Conservation (phyloP, 2,113 vertebrate species). For the Amblyornis subalaris region DNA sequence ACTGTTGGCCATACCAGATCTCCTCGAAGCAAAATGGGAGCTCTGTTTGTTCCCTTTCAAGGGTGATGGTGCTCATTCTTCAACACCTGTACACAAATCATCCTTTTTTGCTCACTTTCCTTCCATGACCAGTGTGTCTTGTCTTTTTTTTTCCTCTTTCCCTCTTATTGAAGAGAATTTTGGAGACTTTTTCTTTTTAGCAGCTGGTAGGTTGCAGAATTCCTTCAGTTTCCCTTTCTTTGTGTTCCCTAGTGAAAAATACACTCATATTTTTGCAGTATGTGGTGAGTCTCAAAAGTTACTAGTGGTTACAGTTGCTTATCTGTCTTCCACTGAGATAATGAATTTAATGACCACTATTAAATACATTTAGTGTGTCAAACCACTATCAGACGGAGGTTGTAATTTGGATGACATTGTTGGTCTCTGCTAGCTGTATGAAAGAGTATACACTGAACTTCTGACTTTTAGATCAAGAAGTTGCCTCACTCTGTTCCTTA, state of each 20-base stretch:
- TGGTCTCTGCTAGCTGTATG: not conserved
- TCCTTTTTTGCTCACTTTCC: not conserved
- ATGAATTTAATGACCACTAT: not conserved
- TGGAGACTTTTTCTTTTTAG: not conserved
- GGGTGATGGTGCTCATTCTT: not conserved
- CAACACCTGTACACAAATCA: rapidly evolving
- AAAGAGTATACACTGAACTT: not conserved
- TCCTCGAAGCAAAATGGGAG: not conserved
- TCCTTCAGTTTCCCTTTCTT: not conserved
- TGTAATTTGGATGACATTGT: not conserved
- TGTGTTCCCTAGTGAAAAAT: not conserved
- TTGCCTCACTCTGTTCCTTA: not conserved
- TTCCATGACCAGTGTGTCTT: not conserved
- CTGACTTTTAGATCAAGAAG: not conserved
- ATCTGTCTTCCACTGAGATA: not conserved
- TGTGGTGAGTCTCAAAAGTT: not conserved
- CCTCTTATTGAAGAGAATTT: not conserved
- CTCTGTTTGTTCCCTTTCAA: not conserved
- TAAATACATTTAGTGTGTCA: not conserved
- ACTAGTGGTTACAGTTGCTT: not conserved
- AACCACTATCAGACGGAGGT: not conserved
- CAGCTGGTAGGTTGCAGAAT: not conserved
- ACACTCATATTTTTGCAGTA: not conserved
- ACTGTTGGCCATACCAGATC: not conserved
- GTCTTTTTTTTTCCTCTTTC: too few relatives aligned